These are phyloP conservation scores for Plagiodera versicolora DNA, from an alignment of 2,888 invertebrate genomes.

Conservation along the genomic window DNA sequence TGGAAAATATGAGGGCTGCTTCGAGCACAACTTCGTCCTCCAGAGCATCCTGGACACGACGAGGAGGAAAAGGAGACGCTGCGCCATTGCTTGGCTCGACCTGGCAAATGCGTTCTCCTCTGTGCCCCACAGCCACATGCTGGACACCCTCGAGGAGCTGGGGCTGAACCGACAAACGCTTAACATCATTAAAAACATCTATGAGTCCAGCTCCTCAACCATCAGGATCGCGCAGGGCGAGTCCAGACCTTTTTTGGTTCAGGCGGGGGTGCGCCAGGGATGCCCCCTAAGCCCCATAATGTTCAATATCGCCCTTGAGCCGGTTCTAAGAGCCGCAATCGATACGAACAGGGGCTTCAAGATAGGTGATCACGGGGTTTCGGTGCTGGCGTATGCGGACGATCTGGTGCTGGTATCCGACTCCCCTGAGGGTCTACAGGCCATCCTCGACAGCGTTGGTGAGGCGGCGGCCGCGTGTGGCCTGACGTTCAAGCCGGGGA, in stretches of 20 bases:
- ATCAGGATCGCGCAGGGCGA: not conserved
- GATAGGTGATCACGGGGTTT: too few relatives aligned
- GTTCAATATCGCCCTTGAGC: conserved; percentile 42
- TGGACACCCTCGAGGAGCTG: conserved; percentile 6
- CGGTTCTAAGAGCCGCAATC: conserved; percentile 15
- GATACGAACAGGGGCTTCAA: not conserved
- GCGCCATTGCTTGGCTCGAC: too few relatives aligned
- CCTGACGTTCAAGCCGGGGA: too few relatives aligned
- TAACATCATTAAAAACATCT: conserved; percentile 22
- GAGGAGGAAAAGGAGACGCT: not conserved
- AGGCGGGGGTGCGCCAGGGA: conserved; percentile 45
- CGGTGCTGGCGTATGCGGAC: too few relatives aligned
- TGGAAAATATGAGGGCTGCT: conserved; percentile 43
- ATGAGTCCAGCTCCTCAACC: not conserved
- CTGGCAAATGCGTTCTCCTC: conserved; percentile 49
- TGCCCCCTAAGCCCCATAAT: conserved; percentile 44
- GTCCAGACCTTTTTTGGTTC: conserved; percentile 23
- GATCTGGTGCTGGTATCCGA: too few relatives aligned
- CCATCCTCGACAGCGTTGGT: too few relatives aligned
- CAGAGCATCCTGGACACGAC: conserved; percentile 34
- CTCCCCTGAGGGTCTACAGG: too few relatives aligned
- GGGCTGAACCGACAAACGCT: too few relatives aligned
- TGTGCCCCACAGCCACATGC: conserved; percentile 42
- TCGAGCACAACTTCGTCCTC: conserved; percentile 48
- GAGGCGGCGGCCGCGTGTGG: too few relatives aligned